Evolutionary conservation across 2,797 vertebrate genomes (phyloP).

Genomic region (Graptemys geographica): DNA sequence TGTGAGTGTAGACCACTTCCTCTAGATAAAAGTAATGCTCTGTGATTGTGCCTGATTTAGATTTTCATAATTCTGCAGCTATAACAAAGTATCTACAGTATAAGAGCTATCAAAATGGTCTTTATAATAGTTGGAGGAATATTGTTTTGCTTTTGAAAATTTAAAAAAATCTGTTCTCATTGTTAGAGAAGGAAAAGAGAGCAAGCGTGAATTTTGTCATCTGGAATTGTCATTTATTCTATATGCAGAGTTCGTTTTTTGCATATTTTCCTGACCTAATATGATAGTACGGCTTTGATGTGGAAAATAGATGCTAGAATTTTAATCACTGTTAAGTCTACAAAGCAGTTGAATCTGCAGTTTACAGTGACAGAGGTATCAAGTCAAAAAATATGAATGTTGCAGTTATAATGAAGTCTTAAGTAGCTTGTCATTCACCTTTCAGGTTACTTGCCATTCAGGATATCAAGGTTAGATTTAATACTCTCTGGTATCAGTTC

Average conservation of each 20-base stretch:
- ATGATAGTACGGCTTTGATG: neutral
- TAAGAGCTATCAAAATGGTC: neutral
- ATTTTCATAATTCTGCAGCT: neutral
- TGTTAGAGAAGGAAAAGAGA: neutral
- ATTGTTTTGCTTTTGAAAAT: neutral
- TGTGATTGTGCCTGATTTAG: neutral
- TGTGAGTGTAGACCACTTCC: neutral
- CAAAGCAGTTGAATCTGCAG: conserved; percentile 3
- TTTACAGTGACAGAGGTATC: neutral
- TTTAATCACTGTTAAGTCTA: conserved; percentile 42
- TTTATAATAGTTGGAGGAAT: neutral
- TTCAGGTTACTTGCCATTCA: neutral
- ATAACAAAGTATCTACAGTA: conserved; percentile 37
- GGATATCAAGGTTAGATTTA: neutral
- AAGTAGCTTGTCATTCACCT: conserved; percentile 1
- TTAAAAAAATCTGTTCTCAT: conserved; percentile 6
- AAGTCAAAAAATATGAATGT: neutral
- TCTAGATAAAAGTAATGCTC: neutral
- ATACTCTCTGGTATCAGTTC: neutral
- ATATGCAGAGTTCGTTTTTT: neutral
- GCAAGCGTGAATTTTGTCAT: neutral
- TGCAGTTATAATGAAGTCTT: neutral
- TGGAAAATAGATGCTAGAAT: conserved; percentile 1
- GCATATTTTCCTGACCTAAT: neutral
- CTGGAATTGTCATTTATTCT: neutral